phyloP scores from a whole-genome alignment of 2,113 vertebrate species.

The Tupaia chinensis region DNA sequence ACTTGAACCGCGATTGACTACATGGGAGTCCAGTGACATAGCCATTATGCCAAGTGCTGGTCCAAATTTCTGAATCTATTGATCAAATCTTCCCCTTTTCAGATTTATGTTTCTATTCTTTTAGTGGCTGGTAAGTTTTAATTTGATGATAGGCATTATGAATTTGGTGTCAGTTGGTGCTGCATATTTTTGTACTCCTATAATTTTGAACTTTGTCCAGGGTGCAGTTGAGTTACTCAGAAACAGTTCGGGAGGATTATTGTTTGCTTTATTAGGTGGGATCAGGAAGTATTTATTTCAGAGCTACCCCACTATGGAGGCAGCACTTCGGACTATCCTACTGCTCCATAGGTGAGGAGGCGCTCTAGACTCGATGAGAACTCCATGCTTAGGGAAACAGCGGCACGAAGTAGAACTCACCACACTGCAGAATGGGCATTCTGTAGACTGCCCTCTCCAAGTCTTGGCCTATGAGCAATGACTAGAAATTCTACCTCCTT shows the following conservation, averaged over 20 bases:
- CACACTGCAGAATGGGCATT: neutral
- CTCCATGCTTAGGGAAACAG: neutral
- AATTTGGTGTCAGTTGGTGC: neutral
- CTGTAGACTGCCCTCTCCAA: neutral
- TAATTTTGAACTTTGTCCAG: neutral
- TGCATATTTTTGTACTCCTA: neutral
- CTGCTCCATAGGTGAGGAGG: neutral
- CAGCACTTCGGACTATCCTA: neutral
- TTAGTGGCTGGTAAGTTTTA: neutral
- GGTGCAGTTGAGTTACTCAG: neutral
- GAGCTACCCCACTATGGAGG: neutral
- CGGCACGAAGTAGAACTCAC: neutral
- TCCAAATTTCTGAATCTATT: neutral
- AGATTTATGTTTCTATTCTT: neutral
- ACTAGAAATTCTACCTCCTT: neutral
- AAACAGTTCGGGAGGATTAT: neutral
- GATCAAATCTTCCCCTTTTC: neutral
- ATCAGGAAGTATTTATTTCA: neutral
- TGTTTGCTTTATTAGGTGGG: neutral
- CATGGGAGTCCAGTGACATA: no score
- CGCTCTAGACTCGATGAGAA: neutral
- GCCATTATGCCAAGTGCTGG: no score
- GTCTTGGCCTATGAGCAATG: neutral
- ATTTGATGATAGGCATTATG: neutral
- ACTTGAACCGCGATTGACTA: no score